Percentiles rank a stretch among this genome's conserved stretches.
Evolutionary conservation across 2,113 vertebrate genomes (phyloP).

Genomic region (Corythaixoides concolor): DNA sequence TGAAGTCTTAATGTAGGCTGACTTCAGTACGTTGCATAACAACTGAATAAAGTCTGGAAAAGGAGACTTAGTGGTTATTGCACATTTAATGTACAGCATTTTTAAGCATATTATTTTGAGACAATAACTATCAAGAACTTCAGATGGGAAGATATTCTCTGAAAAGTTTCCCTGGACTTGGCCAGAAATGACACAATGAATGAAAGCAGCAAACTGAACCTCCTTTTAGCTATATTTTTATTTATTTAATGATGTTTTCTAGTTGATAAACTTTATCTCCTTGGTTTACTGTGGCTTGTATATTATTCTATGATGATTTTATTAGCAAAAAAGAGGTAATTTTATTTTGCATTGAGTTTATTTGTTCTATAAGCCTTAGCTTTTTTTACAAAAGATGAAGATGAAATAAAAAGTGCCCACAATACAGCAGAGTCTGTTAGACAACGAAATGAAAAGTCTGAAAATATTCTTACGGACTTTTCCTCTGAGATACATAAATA

Average conservation of each 20-base stretch:
- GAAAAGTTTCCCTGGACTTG: not conserved
- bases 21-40: not conserved
- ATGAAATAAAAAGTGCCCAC: not conserved
- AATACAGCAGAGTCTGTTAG: not conserved
- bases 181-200: not conserved
- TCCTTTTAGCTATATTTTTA: not conserved
- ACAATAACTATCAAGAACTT: not conserved
- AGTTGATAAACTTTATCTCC: not conserved
- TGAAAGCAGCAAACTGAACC: not conserved
- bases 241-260: not conserved
- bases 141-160: not conserved
- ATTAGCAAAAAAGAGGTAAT: not conserved
- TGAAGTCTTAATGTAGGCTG: not conserved
- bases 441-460: not conserved
- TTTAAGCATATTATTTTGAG: not conserved
- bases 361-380: not conserved
- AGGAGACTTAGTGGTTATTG: not conserved
- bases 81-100: not conserved
- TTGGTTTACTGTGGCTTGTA: not conserved
- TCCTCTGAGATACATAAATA: conserved; percentile 29
- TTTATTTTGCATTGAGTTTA: not conserved
- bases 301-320: not conserved
- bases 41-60: not conserved
- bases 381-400: not conserved
- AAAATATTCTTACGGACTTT: not conserved